Evolutionary conservation across 2,888 invertebrate species (phyloP).

Genomic region (Drosophila yooni): DNA sequence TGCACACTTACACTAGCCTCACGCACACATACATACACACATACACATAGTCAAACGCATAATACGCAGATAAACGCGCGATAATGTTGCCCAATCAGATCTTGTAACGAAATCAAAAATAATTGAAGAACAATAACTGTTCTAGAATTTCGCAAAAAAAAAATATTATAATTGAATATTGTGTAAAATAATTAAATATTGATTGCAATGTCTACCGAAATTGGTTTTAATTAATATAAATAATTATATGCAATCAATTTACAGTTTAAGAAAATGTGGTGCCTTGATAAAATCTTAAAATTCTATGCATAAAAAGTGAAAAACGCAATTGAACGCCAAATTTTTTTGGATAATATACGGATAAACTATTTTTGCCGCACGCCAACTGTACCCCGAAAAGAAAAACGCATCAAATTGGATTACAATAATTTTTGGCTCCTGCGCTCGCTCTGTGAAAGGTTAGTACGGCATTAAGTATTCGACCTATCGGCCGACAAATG

Average conservation of each 20-base stretch:
- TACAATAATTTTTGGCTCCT: slow-evolving; percentile 71
- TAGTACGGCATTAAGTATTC: slow-evolving; percentile 54
- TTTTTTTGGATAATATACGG: slow-evolving; percentile 14
- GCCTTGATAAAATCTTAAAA: slow-evolving; percentile 60
- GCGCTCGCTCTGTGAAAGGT: slow-evolving; percentile 74
- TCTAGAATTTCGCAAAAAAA: slow-evolving; percentile 57
- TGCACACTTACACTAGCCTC: slow-evolving; percentile 61
- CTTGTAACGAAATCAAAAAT: slow-evolving; percentile 48
- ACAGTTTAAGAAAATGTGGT: slow-evolving; percentile 64
- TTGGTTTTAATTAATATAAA: slow-evolving; percentile 13
- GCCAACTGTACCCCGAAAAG: slow-evolving; percentile 37
- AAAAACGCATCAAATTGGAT: slow-evolving; percentile 72
- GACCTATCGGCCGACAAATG: slow-evolving; percentile 15
- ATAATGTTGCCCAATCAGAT: slow-evolving; percentile 40
- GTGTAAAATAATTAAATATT: slow-evolving; percentile 36
- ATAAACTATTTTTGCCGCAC: slow-evolving; percentile 28
- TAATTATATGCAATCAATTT: slow-evolving; percentile 18
- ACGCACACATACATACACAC: slow-evolving; percentile 37
- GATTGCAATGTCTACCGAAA: slow-evolving; percentile 58
- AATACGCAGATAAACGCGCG: slow-evolving; percentile 15
- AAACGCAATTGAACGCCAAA: slow-evolving; percentile 13
- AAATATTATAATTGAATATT: slow-evolving; percentile 13
- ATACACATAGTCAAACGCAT: slow-evolving; percentile 19
- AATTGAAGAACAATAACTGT: slow-evolving; percentile 39
- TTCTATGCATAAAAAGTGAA: slow-evolving; percentile 43